phyloP scores from a whole-genome alignment of 2,888 invertebrate species.

The Stenoptilia bipunctidactyla region DNA sequence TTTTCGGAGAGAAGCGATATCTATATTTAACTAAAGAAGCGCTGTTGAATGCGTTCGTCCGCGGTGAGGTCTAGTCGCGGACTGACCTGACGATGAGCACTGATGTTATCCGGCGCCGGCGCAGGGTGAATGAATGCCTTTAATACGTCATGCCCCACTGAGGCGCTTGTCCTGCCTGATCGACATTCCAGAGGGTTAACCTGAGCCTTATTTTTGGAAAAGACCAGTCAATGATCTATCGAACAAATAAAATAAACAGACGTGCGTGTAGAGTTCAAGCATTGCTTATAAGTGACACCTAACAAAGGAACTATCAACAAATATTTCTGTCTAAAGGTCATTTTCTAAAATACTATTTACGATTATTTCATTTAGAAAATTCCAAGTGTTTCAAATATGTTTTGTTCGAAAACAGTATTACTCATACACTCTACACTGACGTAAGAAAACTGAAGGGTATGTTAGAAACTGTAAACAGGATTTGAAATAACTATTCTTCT shows the following conservation, averaged over 20 bases:
- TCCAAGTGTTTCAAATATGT: no score
- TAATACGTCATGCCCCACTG: conserved; percentile 23
- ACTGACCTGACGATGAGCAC: conserved; percentile 43
- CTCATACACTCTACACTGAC: no score
- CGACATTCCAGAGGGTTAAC: conserved; percentile 41
- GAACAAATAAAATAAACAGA: background rate
- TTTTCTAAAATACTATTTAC: no score
- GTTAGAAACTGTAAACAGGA: no score
- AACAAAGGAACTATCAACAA: no score
- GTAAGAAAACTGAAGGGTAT: no score
- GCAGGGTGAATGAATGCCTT: conserved; percentile 31
- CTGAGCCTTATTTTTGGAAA: conserved; percentile 41
- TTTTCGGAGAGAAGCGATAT: conserved; percentile 19
- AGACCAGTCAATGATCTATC: conserved; percentile 28
- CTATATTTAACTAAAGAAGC: background rate
- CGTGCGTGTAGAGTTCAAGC: no score
- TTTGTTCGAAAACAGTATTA: no score
- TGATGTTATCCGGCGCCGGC: conserved; percentile 32
- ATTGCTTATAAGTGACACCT: no score
- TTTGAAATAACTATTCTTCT: no score
- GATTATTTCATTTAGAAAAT: no score
- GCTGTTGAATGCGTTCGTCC: conserved; percentile 27
- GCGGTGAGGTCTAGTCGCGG: conserved; percentile 39
- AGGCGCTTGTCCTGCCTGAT: conserved; percentile 29
- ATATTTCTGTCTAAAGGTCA: no score